Evolutionary conservation across 2,113 vertebrate genomes (phyloP), one percentile per base, ranked within the genome.

Genomic region (Microtus oregoni): DNA sequence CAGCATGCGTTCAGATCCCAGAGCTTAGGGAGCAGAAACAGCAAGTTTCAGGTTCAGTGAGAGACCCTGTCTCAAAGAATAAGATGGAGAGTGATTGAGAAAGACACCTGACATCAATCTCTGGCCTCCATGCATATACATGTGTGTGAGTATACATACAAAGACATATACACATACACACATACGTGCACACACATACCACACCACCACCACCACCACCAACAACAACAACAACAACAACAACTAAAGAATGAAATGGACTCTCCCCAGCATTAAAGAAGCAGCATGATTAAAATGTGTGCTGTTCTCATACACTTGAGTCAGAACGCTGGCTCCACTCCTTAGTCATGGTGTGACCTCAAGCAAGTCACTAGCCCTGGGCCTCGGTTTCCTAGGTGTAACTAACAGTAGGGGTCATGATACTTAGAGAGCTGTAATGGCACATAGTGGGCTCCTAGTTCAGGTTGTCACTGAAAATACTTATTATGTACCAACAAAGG

Each of bases 381-480:
- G 65, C 70, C 41, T 95, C 44, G 35, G 50, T 47, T 92, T 38
- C 63, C 41, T 52, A 8, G 38, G 47, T 41, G 92, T 75, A 52
- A 78, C 76, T 17, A 41, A 17, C 58, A 58, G 58, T 58, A 83
- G 32, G 32, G 13, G 28, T 68, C 4, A 67, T 68, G 19, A 24
- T 70, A 20, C 58, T 85, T 44, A 4, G 9, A 44, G 68, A 24
- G 8, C 58, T 89, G 12, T 47, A 58, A 26, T 15, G 30, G 24
- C 72, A 78, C 13, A 47, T 17, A 41, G 20, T 73, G 85, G 47
- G 3, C n/a, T 55, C 58, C 68, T 91, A 30, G 26, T 67, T 94
- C 32, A 76, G 35, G 50, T 47, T 86, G 30, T 78, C 55, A 70
- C n/a, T 87, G 47, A 76, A 88, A 94, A 93, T 90, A 91, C 24